A percentile compares a stretch with the other conserved stretches of the same genome.
phyloP scores from a whole-genome alignment of 2,888 invertebrate species.

The Drosophila cracens region DNA sequence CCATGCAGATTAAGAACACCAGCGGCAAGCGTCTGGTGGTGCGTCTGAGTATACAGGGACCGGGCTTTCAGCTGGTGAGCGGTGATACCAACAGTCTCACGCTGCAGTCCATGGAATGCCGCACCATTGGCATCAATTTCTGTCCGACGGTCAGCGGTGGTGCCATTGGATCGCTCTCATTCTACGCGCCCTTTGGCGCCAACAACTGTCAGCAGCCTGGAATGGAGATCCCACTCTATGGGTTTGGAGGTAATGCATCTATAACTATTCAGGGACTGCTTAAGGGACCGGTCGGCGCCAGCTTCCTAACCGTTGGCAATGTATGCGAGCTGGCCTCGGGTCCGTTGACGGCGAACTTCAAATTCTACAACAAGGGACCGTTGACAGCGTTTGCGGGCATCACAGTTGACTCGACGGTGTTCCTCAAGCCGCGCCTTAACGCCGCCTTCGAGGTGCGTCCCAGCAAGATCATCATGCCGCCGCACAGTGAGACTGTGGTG shows the following conservation, averaged over 20 bases:
- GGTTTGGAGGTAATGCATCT: constrained; percentile 87
- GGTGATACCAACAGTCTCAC: constrained; percentile 83
- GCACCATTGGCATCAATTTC: constrained; percentile 86
- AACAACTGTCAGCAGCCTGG: constrained; percentile 75
- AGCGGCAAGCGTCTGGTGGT: constrained; percentile 87
- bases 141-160: constrained; percentile 86
- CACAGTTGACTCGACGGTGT: constrained; percentile 78
- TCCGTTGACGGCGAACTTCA: constrained; percentile 85
- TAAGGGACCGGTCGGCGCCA: constrained; percentile 87
- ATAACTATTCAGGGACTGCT: constrained; percentile 86
- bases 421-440: constrained; percentile 78
- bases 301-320: constrained; percentile 87
- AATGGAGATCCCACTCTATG: constrained; percentile 85
- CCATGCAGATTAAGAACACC: constrained; percentile 86
- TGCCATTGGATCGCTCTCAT: constrained; percentile 86
- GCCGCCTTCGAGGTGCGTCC: constrained; percentile 84
- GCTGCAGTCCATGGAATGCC: constrained; percentile 87
- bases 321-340: constrained; percentile 84
- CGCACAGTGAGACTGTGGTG: constrained; percentile 83
- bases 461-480: constrained; percentile 84
- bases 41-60: constrained; percentile 85
- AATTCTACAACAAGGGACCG: constrained; percentile 87
- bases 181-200: constrained; percentile 84
- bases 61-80: constrained; percentile 85
- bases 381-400: constrained; percentile 86